Percentiles rank a stretch among this genome's conserved stretches.
Evolutionary conservation across 2,888 invertebrate genomes (phyloP).

Genomic region (Sicus ferrugineus): DNA sequence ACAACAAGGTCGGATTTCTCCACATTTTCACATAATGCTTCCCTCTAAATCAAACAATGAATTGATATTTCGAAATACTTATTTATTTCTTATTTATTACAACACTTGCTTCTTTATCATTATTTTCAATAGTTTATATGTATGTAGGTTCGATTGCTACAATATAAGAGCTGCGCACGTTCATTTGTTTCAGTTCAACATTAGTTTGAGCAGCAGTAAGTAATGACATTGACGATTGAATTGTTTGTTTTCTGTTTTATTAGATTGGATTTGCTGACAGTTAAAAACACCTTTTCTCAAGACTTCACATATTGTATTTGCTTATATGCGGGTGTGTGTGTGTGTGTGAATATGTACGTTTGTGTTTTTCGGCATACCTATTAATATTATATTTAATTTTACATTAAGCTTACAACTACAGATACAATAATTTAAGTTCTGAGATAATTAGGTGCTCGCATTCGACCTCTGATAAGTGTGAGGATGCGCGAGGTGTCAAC

Average conservation of each 20-base stretch:
- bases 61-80: conserved; percentile 39
- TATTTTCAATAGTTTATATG: conserved; percentile 31
- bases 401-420: conserved; percentile 36
- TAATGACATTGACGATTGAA: too few relatives aligned
- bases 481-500: conserved; percentile 5
- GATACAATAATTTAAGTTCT: conserved; percentile 36
- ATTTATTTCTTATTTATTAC: conserved; percentile 41
- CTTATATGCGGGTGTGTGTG: conserved; percentile 1
- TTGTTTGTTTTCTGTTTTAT: conserved; percentile 14
- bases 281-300: conserved; percentile 13
- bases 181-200: conserved; percentile 9
- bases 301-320: conserved; percentile 10
- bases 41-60: too few relatives aligned
- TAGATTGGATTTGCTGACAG: not conserved
- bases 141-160: conserved; percentile 30
- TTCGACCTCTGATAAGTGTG: conserved; percentile 30
- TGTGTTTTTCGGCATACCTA: not conserved
- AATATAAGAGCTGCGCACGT: conserved; percentile 6
- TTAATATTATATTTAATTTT: conserved; percentile 24
- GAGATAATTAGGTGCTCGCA: conserved; percentile 45
- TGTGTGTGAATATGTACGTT: conserved; percentile 3
- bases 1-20: too few relatives aligned
- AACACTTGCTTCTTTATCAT: conserved; percentile 32
- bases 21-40: too few relatives aligned
- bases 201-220: conserved; percentile 26